Evolutionary conservation across 2,888 invertebrate genomes (phyloP), one percentile per base, ranked within the genome.

Genomic region (Chromoteleia sp.): DNA sequence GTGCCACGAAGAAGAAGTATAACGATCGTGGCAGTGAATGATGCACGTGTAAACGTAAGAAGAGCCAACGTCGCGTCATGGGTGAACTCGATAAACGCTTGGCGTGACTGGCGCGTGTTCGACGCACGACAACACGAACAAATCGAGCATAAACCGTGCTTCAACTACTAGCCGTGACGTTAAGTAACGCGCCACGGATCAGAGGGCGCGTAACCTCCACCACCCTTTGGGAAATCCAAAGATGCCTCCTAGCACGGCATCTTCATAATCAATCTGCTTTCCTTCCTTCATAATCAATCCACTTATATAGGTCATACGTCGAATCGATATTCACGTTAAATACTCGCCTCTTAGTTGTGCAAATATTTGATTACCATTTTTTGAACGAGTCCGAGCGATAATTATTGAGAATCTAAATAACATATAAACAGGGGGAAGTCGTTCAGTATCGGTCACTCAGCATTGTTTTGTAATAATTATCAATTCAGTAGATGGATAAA

Each of bases 101-200:
- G 82, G 85, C 86, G 86, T 86, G 86, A 87, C 84, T 85, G 86
- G 88, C 89, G 88, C 86, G 88, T 89, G 89, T 89, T 86, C 86
- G 82, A 87, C 86, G 86, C 86, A 86, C 87, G 82, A 63, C 77
- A 68, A 52, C 74, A 71, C 70, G 74, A 74, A 74, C 74, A 74
- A 73, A 80, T 80, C 68, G 75, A 63, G 74, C 68, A 74, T 80
- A 39, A 80, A 61, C 74, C 68, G 21, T 63, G 61, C 56, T 30
- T 50, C 50, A 12, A 50, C 73, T 77, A 61, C 58, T 12, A 36
- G 30, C 74, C 68, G 50, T 70, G 70, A 74, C 74, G 74, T 52
- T 67, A 45, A 61, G 79, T 61, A 74, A 79, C 73, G 71, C 67
- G 70, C 25, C 15, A 30, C 48, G 73, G 78, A 67, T 73, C 78